These are phyloP conservation scores for Cephalopterus ornatus DNA, from an alignment of 2,113 vertebrate species.

Conservation along the genomic window DNA sequence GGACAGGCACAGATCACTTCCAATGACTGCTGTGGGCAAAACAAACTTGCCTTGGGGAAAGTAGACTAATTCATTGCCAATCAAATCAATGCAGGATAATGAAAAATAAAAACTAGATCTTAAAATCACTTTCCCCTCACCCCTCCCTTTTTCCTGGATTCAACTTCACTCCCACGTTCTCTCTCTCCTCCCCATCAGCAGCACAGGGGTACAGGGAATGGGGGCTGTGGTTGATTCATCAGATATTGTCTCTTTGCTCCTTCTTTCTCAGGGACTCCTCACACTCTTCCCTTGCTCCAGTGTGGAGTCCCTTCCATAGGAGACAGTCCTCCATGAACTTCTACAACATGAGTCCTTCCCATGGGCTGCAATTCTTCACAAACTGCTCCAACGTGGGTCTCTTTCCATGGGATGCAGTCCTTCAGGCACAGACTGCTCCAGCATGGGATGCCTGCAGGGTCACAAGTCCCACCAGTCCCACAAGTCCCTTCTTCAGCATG, in stretches of 20 bases:
- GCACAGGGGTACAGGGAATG: background rate
- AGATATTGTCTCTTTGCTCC: background rate
- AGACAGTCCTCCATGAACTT: background rate
- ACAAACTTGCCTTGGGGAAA: background rate
- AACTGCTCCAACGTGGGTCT: background rate
- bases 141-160: background rate
- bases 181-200: background rate
- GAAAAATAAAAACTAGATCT: background rate
- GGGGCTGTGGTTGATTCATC: background rate
- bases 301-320: fast-evolving
- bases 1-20: background rate
- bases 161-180: background rate
- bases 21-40: background rate
- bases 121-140: background rate
- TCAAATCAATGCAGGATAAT: background rate
- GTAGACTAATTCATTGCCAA: background rate
- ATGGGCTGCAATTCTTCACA: background rate
- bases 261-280: background rate
- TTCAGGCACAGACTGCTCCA: background rate
- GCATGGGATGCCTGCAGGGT: background rate
- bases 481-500: background rate
- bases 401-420: too few species aligned
- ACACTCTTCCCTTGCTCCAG: background rate
- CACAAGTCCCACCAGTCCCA: background rate
- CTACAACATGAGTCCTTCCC: background rate